Evolutionary conservation across 2,113 vertebrate genomes (phyloP), one percentile per base, ranked within the genome.

Genomic region (Arothron firmamentum): DNA sequence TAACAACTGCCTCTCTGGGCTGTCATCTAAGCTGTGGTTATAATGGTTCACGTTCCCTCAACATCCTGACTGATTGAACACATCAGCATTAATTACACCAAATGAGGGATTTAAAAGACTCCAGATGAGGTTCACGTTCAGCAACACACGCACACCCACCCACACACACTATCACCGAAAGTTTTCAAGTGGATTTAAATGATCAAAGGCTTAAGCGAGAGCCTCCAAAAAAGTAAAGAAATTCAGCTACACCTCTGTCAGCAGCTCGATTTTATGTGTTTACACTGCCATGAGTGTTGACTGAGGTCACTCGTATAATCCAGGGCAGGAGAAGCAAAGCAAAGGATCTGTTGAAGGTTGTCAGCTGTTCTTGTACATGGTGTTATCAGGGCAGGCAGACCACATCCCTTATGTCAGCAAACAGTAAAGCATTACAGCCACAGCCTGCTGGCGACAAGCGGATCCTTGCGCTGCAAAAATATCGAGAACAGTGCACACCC

Each of bases 331-430:
- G 49, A 42, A 54, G 45, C 54, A 60, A 7, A 38, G 20, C 51
- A 54, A 53, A 31, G 13, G 48, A 49, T 67, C 65, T 59, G 47
- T 61, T 48, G 43, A 13, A 18, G 20, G 54, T 3, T 10, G 52
- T 67, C 63, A 70, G 79, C 76, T 72, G 72, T 20, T 85, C 67
- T 71, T 70, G 57, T 81, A 67, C 16, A 80, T 78, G 52, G 66
- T 52, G 56, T 79, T 79, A 87, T 84, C 86, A 23, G 51, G 18
- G 17, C 52, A 11, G 55, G 18, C 54, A 13, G 55, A 58, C 43
- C 81, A 81, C 25, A 62, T 62, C 56, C 49, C 62, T 69, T 49
- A 41, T 60, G 68, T 74, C 59, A 74, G 65, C 74, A 72, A 67
- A 72, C 41, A 49, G 31, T 18, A 18, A 17, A 50, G 42, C 0